Conservation (phyloP, 2,797 vertebrate genomes). For the Atherinosoma microstoma region DNA sequence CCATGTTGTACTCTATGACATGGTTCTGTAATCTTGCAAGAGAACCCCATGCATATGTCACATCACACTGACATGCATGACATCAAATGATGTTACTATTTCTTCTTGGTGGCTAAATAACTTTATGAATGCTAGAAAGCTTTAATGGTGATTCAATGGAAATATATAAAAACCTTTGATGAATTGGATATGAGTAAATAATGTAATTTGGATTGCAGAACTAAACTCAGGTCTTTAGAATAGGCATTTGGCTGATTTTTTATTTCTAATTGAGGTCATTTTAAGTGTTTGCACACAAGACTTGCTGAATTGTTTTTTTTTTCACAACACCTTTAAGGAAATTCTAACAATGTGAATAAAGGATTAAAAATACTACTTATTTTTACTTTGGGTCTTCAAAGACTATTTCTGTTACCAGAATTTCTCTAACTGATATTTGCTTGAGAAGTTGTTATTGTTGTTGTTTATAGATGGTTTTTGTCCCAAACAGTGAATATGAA, state of each 20-base stretch:
- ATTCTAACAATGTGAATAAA: background rate
- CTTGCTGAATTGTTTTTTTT: background rate
- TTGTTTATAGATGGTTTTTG: background rate
- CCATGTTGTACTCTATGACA: slow-evolving; percentile 12
- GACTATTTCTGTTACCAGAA: background rate
- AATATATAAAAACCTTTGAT: background rate
- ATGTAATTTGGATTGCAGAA: background rate
- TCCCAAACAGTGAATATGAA: background rate
- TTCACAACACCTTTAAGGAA: background rate
- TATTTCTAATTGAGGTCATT: background rate
- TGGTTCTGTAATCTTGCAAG: slow-evolving; percentile 4
- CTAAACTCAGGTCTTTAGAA: background rate
- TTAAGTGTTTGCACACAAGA: background rate
- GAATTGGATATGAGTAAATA: background rate
- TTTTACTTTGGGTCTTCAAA: background rate
- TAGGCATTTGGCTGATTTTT: background rate
- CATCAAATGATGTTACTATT: background rate
- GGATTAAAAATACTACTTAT: background rate
- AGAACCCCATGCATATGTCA: background rate
- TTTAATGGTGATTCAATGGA: background rate
- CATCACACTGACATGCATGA: background rate
- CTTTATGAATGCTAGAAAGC: background rate
- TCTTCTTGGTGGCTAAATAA: background rate
- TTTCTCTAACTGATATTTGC: slow-evolving; percentile 13
- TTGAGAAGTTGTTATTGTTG: background rate